These are phyloP conservation scores for Aphis gossypii DNA, from an alignment of 1,140 invertebrate genomes.

Conservation along the genomic window DNA sequence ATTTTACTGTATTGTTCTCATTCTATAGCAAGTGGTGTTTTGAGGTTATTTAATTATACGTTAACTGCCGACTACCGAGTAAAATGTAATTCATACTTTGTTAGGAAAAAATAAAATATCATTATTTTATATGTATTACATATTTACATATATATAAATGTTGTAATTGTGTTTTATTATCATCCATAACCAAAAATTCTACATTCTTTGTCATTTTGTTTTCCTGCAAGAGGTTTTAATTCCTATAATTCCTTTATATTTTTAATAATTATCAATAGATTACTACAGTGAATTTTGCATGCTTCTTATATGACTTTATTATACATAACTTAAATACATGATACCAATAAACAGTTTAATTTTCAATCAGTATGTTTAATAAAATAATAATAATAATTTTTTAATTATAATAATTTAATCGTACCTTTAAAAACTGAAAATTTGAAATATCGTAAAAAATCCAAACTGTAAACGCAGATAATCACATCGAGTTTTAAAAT, in stretches of 20 bases:
- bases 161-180: neutral
- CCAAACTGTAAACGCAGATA: neutral
- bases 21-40: neutral
- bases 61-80: neutral
- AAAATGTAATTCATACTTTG: constrained; percentile 3
- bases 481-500: neutral
- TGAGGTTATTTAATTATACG: neutral
- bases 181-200: neutral
- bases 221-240: neutral
- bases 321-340: too few relatives aligned
- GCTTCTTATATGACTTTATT: neutral
- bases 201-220: neutral
- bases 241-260: neutral
- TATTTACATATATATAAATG: neutral
- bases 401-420: neutral
- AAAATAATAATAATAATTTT: neutral
- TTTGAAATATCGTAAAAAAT: neutral
- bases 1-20: constrained; percentile 5
- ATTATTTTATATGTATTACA: neutral
- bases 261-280: neutral
- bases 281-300: neutral
- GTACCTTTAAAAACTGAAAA: neutral
- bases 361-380: neutral
- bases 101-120: neutral
- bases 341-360: neutral